Base-by-base conservation (phyloP, 1,140 invertebrate genomes). In the Dendroctonus ponderosae region DNA sequence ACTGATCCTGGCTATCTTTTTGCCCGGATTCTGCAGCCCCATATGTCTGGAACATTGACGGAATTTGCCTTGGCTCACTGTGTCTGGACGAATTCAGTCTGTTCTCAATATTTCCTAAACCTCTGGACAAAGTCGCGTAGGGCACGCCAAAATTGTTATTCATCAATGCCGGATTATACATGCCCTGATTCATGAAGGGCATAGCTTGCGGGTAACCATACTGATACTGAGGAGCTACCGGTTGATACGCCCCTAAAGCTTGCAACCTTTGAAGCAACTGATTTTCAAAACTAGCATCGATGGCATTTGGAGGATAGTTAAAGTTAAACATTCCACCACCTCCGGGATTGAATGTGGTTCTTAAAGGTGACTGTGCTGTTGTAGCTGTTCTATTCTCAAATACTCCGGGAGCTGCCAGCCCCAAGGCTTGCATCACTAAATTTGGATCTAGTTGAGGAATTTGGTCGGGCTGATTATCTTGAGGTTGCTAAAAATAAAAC, bases 261-360 rank as follows among this genome's bases (percentile, higher is more conserved):
- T 79, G 77, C 43, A 79, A 54, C 15, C 72, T 69, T 65, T 77
- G 77, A 3, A 78, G 44, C 5, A 78, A 64, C 48, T 77, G 75
- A 7, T 46, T 51, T 48, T 79, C 76, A 7, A 75, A 69, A 11
- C 66, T 67, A 8, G 70, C 52, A 41, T 76, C 73, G 7, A 67
- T 52, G 15, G 70, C 71, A 2, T 42, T 48, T 39, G 69, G 72
- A 0, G 58, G 64, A 64, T 72, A 72, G 0, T 73, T 56, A 58
- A 73, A 78, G 61, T 76, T 77, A 60, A 77, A 78, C 2, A 75
- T 62, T 7, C 44, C 54, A 8, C 71, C 72, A 7, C 67, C 39
- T 43, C 52, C 54, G 2, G 74, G 72, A 56, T 74, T 74, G 64
- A 73, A 75, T 0, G 70, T 66, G 7, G 67, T 71, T 44, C 74